Base-by-base conservation (phyloP, 1,140 invertebrate genomes). In the Drosophila repleta region DNA sequence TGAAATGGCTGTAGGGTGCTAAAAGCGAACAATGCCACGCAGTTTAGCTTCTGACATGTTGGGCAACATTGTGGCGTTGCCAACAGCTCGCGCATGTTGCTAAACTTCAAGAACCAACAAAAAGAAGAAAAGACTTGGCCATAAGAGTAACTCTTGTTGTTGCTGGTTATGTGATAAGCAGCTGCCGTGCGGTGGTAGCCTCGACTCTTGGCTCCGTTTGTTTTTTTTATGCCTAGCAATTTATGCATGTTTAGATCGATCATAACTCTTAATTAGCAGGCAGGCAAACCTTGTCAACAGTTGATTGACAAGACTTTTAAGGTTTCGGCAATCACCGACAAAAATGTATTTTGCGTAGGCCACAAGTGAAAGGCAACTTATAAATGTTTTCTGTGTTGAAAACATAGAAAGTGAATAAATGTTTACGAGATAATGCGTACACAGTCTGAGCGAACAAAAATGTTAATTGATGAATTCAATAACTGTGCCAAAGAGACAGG, bases 291-390 rank as follows among this genome's bases (percentile, higher is more conserved):
- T 88, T 85, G 82, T 85, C 82, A 85, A 87, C 78, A 63, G 82
- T 88, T 85, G 82, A 85, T 81, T 88, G 82, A 85, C 82, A 85
- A 85, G 78, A 82, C 82, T 88, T 79, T 85, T 82, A 85, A 64
- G 78, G 73, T 87, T 82, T 87, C 74, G 77, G 52, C 82, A 87
- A 81, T 85, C 82, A 72, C 60, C 73, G 66, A 75, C 58, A 60
- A 17, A 17, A 43, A 3, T 43, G 39, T 45, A 81, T 77, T 71
- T 62, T 81, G 77, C 81, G 82, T 85, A 78, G 82, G 82, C 71
- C 63, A 37, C 53, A 75, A 87, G 82, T 87, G 82, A 85, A 85
- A 85, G 82, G 82, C 80, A 69, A 67, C 3, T 52, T 35, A 11
- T 52, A 62, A 17, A 49, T 52, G 24, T 48, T 48, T 48, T 24